Evolutionary conservation across 2,888 invertebrate genomes (phyloP).

Genomic region (Tubulanus polymorphus): DNA sequence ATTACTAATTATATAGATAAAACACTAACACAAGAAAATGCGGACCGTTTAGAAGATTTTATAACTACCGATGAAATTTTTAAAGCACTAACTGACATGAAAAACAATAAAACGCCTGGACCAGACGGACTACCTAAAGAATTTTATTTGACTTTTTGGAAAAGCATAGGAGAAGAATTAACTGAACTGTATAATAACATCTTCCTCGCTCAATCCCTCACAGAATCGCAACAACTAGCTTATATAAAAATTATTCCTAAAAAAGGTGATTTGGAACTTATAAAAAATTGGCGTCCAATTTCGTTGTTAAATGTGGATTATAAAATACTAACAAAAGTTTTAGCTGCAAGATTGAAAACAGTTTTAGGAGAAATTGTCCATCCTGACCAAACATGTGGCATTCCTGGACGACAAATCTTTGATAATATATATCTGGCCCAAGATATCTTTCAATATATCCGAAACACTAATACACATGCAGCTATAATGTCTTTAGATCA

Average conservation of each 20-base stretch:
- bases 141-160: neutral
- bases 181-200: neutral
- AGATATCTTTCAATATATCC: neutral
- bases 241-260: neutral
- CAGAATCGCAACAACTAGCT: neutral
- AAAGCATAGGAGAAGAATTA: neutral
- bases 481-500: slow-evolving; percentile 5
- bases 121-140: neutral
- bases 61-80: neutral
- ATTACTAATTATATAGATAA: neutral
- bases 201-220: neutral
- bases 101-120: neutral
- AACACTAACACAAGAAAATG: neutral
- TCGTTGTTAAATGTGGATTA: neutral
- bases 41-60: neutral
- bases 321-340: neutral
- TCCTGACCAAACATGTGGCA: neutral
- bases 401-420: neutral
- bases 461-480: neutral
- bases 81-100: neutral
- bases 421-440: neutral
- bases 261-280: neutral
- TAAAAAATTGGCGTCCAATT: neutral
- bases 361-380: neutral
- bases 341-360: neutral